Conservation (phyloP, 2,888 invertebrate genomes). For the Brachyptera putata region DNA sequence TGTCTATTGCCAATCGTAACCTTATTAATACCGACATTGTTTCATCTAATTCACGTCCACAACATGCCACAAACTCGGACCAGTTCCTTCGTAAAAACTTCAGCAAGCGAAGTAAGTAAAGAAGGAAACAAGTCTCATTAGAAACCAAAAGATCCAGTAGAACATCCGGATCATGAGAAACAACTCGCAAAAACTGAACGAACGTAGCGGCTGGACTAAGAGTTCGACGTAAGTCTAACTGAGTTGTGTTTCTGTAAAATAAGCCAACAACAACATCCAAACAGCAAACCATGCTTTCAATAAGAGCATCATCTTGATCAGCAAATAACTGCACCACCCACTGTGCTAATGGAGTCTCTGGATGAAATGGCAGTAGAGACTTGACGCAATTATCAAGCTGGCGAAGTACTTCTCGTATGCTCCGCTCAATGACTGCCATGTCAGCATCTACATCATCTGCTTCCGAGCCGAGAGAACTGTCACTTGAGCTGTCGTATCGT, state of each 20-base stretch:
- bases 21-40: conserved; percentile 80
- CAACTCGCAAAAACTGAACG: conserved; percentile 77
- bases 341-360: conserved; percentile 81
- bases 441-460: conserved; percentile 84
- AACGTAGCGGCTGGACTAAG: conserved; percentile 84
- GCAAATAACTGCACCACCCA: conserved; percentile 84
- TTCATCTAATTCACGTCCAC: conserved; percentile 68
- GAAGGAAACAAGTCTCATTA: conserved; percentile 84
- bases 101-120: conserved; percentile 77
- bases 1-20: conserved; percentile 72
- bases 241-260: conserved; percentile 71
- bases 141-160: conserved; percentile 81
- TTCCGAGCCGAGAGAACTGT: conserved; percentile 78
- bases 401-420: conserved; percentile 75
- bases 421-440: conserved; percentile 82
- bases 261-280: conserved; percentile 83
- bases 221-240: conserved; percentile 71
- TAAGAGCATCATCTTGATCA: conserved; percentile 86
- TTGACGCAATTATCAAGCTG: conserved; percentile 81
- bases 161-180: conserved; percentile 70
- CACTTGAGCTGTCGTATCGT: conserved; percentile 74
- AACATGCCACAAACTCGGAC: conserved; percentile 75
- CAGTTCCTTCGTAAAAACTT: conserved; percentile 81
- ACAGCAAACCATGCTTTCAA: conserved; percentile 89
- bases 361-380: conserved; percentile 75